phyloP scores from a whole-genome alignment of 2,888 invertebrate genomes.

The Oscheius sp. region DNA sequence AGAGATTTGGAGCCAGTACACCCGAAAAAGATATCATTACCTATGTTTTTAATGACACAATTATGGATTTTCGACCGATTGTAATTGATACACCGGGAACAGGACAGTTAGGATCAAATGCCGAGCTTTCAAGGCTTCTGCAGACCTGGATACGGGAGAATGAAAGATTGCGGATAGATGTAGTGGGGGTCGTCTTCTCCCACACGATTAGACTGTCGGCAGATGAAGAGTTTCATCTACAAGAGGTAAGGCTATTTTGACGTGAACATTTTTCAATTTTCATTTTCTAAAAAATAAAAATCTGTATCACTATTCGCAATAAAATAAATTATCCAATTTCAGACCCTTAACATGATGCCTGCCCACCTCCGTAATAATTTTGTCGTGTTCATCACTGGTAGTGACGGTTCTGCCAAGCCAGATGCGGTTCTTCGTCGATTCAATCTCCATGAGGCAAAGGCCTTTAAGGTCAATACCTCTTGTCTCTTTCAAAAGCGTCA shows the following conservation, averaged over 20 bases:
- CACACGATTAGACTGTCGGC: constrained; percentile 44
- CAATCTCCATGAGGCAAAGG: constrained; percentile 35
- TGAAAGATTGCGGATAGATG: constrained; percentile 48
- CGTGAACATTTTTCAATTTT: not conserved
- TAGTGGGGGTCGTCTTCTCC: constrained; percentile 54
- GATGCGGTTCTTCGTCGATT: constrained; percentile 27
- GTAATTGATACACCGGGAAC: constrained; percentile 58
- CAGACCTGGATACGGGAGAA: constrained; percentile 49
- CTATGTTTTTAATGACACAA: constrained; percentile 59
- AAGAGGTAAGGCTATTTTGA: constrained; percentile 35
- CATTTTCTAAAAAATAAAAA: not conserved
- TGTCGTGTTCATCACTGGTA: constrained; percentile 43
- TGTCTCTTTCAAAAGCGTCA: constrained; percentile 42
- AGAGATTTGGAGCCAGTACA: constrained; percentile 54
- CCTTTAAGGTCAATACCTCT: constrained; percentile 43
- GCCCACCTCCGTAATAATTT: constrained; percentile 39
- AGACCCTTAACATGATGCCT: constrained; percentile 36
- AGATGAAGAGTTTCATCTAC: constrained; percentile 52
- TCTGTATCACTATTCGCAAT: not conserved
- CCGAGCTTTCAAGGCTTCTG: constrained; percentile 38
- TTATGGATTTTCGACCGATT: constrained; percentile 48
- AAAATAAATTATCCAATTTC: constrained; percentile 5
- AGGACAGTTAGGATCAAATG: constrained; percentile 38
- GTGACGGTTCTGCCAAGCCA: constrained; percentile 39
- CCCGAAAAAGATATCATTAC: constrained; percentile 52